Evolutionary conservation across 2,113 vertebrate genomes (phyloP).

Genomic region (Rhadina sibilatrix): DNA sequence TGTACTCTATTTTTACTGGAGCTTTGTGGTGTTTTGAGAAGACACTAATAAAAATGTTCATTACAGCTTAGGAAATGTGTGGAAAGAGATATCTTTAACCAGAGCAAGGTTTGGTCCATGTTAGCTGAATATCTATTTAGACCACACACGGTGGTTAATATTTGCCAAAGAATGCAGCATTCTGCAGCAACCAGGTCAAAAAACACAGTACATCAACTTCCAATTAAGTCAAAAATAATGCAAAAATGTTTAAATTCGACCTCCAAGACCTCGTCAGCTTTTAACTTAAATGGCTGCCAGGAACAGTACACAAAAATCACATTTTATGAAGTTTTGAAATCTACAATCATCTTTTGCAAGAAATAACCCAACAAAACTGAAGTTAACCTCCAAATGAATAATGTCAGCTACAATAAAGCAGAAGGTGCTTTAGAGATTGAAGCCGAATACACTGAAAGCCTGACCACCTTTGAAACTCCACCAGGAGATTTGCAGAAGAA

Average conservation of each 20-base stretch:
- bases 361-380: constrained; percentile 67
- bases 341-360: constrained; percentile 60
- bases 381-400: constrained; percentile 62
- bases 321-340: constrained; percentile 65
- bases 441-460: neutral
- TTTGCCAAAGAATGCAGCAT: constrained; percentile 72
- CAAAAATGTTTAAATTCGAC: constrained; percentile 62
- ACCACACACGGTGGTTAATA: constrained; percentile 74
- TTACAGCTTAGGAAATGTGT: constrained; percentile 59
- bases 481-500: neutral
- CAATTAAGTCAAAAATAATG: constrained; percentile 70
- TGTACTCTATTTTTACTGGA: constrained; percentile 54
- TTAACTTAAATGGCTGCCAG: constrained; percentile 61
- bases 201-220: constrained; percentile 69
- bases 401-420: constrained; percentile 51
- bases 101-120: constrained; percentile 49
- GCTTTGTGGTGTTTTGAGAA: constrained; percentile 49
- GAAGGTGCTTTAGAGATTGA: constrained; percentile 14
- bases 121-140: constrained; percentile 59
- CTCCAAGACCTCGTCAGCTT: constrained; percentile 50
- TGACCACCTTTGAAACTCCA: neutral
- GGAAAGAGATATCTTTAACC: constrained; percentile 68
- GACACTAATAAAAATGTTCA: constrained; percentile 62
- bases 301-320: constrained; percentile 67
- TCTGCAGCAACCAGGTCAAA: constrained; percentile 71